Conservation (phyloP, 2,113 vertebrate species). For the Ictidomys tridecemlineatus region DNA sequence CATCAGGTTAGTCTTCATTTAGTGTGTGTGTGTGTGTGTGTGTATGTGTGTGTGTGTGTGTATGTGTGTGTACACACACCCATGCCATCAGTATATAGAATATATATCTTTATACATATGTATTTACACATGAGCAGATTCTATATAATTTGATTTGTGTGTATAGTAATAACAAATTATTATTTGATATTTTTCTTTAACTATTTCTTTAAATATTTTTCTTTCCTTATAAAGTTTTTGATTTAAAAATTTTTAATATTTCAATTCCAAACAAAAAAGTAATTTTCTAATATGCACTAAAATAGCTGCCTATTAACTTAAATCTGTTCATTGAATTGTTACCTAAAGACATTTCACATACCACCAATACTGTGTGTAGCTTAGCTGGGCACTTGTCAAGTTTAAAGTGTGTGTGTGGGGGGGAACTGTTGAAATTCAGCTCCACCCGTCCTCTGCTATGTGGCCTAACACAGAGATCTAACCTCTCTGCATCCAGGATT, state of each 20-base stretch:
- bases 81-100: neutral
- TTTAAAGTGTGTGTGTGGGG: neutral
- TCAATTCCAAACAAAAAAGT: neutral
- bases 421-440: neutral
- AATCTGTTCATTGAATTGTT: neutral
- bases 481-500: neutral
- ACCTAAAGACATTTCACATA: neutral
- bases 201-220: neutral
- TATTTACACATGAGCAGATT: neutral
- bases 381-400: neutral
- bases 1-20: neutral
- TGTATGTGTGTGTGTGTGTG: too few relatives aligned
- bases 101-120: neutral
- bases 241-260: conserved; percentile 16
- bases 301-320: neutral
- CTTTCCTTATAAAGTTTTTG: neutral
- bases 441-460: neutral
- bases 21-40: too few relatives aligned
- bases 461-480: neutral
- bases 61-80: too few relatives aligned
- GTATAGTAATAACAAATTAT: neutral
- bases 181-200: conserved; percentile 34
- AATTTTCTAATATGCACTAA: conserved; percentile 1
- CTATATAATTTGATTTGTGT: neutral
- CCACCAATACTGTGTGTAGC: neutral